Base-by-base conservation (phyloP, 1,140 invertebrate species). In the Mizuhopecten yessoensis region DNA sequence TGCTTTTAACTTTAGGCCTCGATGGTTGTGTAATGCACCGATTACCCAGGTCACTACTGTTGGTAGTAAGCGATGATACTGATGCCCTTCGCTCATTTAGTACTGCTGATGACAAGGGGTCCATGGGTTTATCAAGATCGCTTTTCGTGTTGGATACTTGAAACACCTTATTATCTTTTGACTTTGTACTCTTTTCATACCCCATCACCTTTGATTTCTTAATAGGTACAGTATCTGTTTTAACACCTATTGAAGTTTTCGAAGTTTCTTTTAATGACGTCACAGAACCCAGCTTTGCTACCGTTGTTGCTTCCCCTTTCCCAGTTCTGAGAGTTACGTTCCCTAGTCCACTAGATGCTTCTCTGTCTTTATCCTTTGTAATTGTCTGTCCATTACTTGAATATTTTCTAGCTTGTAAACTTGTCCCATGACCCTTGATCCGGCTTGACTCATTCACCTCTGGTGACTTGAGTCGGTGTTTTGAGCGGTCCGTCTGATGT, bases 301-400 rank as follows among this genome's bases (percentile, higher is more conserved):
- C 57, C 57, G 57, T 75, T 75, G 57, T 75, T 75, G n/a, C 57
- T 75, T 75, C 57, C 57, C 57, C 57, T 75, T 75, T 75, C 57
- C 57, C 57, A 75, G 57, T n/a, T 75, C 29, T 75, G 1, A 75
- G 57, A 75, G 57, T n/a, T 17, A 29, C 2, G n/a, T 11, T 75
- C 57, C 57, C n/a, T 5, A 29, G 0, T 75, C 57, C 57, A 75
- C 57, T 75, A 7, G n/a, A 2, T 5, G 11, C n/a, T 75, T 7
- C 17, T 45, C 17, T 45, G 9, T 75, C 29, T 29, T 75, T 75
- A 75, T 11, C 11, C 0, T 29, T 75, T 1, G 57, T 29, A 75
- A 75, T 11, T 75, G 57, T n/a, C 17, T n/a, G 57, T 75, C 57
- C 57, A n/a, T 49, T 10, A 49, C 57, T 75, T 23, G 57, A 29